These are phyloP conservation scores for Drosophila triauraria DNA, from an alignment of 1,140 invertebrate genomes.

Conservation along the genomic window DNA sequence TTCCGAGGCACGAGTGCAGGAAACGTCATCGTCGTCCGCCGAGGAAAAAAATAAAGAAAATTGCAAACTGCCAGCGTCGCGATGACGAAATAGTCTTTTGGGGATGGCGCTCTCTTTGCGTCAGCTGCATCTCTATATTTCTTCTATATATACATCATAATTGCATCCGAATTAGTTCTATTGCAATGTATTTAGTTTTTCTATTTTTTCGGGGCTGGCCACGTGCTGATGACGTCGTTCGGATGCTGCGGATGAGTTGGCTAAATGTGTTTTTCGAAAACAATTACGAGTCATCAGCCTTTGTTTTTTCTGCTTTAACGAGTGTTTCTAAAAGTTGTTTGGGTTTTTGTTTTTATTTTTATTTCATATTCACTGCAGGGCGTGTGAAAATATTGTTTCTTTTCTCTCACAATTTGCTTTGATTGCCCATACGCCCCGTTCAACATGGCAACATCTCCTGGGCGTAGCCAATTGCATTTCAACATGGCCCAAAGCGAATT, in stretches of 20 bases:
- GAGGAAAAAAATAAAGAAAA: constrained; percentile 11
- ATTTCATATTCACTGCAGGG: constrained; percentile 27
- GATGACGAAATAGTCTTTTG: constrained; percentile 20
- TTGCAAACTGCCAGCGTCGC: constrained; percentile 1
- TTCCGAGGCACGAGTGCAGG: constrained; percentile 38
- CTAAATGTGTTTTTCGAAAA: constrained; percentile 44
- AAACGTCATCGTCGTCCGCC: constrained; percentile 41
- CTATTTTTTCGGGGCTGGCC: constrained; percentile 19
- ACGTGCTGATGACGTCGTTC: constrained; percentile 72
- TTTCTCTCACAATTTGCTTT: constrained; percentile 30
- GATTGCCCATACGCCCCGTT: constrained; percentile 59
- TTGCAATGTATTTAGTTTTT: constrained; percentile 7
- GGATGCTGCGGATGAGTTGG: constrained; percentile 45
- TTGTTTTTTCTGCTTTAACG: constrained; percentile 11
- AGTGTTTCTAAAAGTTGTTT: constrained; percentile 13
- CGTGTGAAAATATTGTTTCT: constrained; percentile 68
- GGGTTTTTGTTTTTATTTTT: constrained; percentile 13
- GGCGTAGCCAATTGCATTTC: constrained; percentile 70
- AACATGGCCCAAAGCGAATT: constrained; percentile 46
- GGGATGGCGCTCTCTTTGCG: constrained; percentile 50
- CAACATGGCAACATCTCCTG: constrained; percentile 43
- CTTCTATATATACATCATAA: constrained; percentile 21
- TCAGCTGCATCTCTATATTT: constrained; percentile 49
- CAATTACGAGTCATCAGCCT: constrained; percentile 71
- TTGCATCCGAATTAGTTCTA: constrained; percentile 31